A percentile compares a stretch with the other conserved stretches of the same genome.
These are phyloP conservation scores for Anoplophora glabripennis DNA, from an alignment of 1,140 invertebrate genomes.

Conservation along the genomic window DNA sequence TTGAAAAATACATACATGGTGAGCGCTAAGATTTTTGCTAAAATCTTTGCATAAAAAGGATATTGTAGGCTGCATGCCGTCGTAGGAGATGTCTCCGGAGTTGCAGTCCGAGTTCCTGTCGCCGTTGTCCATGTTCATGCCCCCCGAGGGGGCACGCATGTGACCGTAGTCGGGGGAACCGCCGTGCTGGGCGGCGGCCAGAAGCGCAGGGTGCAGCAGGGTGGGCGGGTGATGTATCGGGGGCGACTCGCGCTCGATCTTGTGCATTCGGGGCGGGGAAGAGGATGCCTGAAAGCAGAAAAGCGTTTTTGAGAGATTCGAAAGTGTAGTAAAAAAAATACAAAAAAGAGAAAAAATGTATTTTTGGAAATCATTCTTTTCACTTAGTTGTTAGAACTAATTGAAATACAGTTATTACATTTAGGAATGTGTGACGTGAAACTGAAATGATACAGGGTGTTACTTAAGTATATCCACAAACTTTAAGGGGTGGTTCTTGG, in stretches of 20 bases:
- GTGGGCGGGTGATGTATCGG: slow-evolving; percentile 76
- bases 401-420: no score
- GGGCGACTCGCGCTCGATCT: slow-evolving; percentile 73
- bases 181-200: slow-evolving; percentile 75
- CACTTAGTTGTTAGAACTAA: no score
- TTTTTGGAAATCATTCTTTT: no score
- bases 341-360: no score
- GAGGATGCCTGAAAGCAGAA: slow-evolving; percentile 45
- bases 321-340: neutral
- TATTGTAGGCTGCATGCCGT: slow-evolving; percentile 91
- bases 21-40: slow-evolving; percentile 35
- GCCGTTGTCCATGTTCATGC: slow-evolving; percentile 69
- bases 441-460: no score
- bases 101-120: slow-evolving; percentile 85
- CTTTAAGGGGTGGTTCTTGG: no score
- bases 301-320: slow-evolving; percentile 12
- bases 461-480: no score
- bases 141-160: slow-evolving; percentile 53
- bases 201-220: slow-evolving; percentile 72
- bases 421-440: no score
- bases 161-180: slow-evolving; percentile 74
- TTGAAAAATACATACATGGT: slow-evolving; percentile 32
- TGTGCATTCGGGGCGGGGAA: slow-evolving; percentile 56
- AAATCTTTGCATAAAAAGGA: slow-evolving; percentile 70
- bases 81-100: slow-evolving; percentile 81